phyloP scores from a whole-genome alignment of 2,888 invertebrate species.

The Tyria jacobaeae region DNA sequence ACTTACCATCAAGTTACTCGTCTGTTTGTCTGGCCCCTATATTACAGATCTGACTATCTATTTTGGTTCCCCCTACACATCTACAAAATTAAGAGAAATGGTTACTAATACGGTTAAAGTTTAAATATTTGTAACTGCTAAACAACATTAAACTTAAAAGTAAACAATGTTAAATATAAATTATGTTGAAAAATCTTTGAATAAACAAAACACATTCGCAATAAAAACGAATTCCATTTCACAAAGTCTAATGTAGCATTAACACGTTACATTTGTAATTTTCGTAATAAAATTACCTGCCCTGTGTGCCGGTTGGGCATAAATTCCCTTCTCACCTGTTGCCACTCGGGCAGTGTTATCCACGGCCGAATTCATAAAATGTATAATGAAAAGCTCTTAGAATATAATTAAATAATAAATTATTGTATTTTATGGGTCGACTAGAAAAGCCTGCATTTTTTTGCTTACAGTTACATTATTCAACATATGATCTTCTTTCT shows the following conservation, averaged over 20 bases:
- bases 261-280: slow-evolving; percentile 25
- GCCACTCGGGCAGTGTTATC: slow-evolving; percentile 27
- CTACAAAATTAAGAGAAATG: too few species aligned
- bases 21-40: too few species aligned
- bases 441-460: neutral
- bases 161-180: neutral
- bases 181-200: neutral
- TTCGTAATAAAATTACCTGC: slow-evolving; percentile 23
- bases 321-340: slow-evolving; percentile 43
- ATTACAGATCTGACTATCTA: too few species aligned
- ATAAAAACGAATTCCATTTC: slow-evolving; percentile 10
- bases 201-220: neutral
- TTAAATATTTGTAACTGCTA: too few species aligned
- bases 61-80: too few species aligned
- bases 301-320: slow-evolving; percentile 25
- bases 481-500: too few species aligned
- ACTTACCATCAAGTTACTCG: too few species aligned
- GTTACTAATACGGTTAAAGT: too few species aligned
- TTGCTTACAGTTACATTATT: too few species aligned
- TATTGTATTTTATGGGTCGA: slow-evolving; percentile 6
- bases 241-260: slow-evolving; percentile 22
- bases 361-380: slow-evolving; percentile 29
- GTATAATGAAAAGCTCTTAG: slow-evolving; percentile 31
- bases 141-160: neutral
- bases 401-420: slow-evolving; percentile 35